Base-by-base conservation (phyloP, 2,888 invertebrate genomes). In the Leuctra nigra region DNA sequence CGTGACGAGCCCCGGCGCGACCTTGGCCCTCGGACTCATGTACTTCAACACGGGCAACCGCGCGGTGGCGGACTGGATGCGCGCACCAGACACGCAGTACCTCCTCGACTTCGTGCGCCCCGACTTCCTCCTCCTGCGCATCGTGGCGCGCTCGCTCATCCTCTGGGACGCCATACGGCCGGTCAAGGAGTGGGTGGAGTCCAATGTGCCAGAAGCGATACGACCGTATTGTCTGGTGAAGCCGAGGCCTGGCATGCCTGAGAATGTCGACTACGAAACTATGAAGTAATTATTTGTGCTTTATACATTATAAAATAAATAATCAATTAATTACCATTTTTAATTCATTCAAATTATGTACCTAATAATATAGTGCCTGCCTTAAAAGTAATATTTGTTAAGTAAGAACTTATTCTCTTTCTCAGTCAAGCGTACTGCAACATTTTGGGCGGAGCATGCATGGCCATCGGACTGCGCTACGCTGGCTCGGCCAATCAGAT, bases 1-100 rank as follows among this genome's bases (percentile, higher is more conserved):
- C 74, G 92, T 98, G 50, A 97, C 96, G 1, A 87, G 94, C 1
- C 95, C 97, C 0, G 96, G 96, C 1, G 96, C 98, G 0, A 95
- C 95, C 0, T 75, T 97, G 29, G 97, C 98, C 0, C 76, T 99
- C 2, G 97, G 96, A 0, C 80, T 98, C 65, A 87, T 96, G 80
- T 97, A 90, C 75, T 82, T 95, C 69, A 84, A 87, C 61, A 87
- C 90, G 2, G 82, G 83, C 57, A 91, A 90, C 74, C 79, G 82
- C 61, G 87, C 93, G 1, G 86, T 95, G 1, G 93, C 94, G 2
- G 83, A 86, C 62, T 94, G 94, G 93, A 86, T 98, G 79, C 77
- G 82, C 44, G 88, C 93, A 1, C 96, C 97, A 0, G 82, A 85
- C 64, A 95, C 96, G 0, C 87, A 92, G 61, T 92, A 91, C 72